A percentile compares a stretch with the other conserved stretches of the same genome.
Conservation (phyloP, 2,888 invertebrate species). For the Loripinus fragilis region DNA sequence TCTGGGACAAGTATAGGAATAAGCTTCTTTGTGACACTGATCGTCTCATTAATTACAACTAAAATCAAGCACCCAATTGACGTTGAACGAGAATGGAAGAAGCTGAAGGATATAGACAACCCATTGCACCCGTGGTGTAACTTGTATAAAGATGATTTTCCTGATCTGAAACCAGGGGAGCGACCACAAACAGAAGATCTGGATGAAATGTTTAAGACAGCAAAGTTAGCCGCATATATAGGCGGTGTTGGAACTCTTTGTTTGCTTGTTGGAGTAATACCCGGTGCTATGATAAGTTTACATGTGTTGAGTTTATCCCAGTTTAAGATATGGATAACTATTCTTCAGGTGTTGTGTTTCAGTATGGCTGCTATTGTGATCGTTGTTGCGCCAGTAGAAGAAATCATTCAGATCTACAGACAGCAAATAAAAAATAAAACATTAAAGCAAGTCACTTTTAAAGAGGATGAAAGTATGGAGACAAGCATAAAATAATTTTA, state of each 20-base stretch:
- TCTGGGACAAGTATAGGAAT: conserved; percentile 67
- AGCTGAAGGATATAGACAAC: conserved; percentile 74
- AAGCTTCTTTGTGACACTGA: conserved; percentile 70
- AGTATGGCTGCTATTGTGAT: conserved; percentile 68
- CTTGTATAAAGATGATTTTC: conserved; percentile 69
- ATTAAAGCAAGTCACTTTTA: not conserved
- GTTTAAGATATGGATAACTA: conserved; percentile 68
- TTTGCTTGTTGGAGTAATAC: conserved; percentile 69
- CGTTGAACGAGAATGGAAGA: conserved; percentile 67
- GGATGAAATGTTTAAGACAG: conserved; percentile 66
- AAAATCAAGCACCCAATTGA: conserved; percentile 58
- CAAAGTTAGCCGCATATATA: conserved; percentile 69
- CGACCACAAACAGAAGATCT: conserved; percentile 63
- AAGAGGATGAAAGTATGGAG: not conserved
- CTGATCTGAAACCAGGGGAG: conserved; percentile 57
- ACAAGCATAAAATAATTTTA: not conserved
- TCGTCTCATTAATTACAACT: conserved; percentile 73
- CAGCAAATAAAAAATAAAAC: conserved; percentile 51
- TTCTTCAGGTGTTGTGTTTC: conserved; percentile 68
- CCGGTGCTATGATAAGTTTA: conserved; percentile 69
- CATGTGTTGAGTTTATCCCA: conserved; percentile 64
- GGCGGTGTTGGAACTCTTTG: conserved; percentile 64
- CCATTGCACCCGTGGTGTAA: conserved; percentile 74
- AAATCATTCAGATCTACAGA: conserved; percentile 62
- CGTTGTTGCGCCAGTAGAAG: conserved; percentile 70